These are phyloP conservation scores for Tinamus major DNA, from an alignment of 2,797 vertebrate species.

Conservation along the genomic window DNA sequence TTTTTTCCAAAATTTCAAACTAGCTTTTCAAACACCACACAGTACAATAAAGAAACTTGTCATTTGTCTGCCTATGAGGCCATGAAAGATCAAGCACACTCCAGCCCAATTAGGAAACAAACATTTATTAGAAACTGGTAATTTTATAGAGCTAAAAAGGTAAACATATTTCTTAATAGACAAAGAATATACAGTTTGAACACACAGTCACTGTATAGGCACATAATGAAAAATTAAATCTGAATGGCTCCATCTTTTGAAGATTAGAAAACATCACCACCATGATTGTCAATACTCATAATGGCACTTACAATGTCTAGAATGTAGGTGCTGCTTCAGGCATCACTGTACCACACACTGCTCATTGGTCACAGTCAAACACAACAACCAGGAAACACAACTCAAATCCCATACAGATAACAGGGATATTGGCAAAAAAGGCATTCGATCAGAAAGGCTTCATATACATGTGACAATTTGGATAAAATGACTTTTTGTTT, in stretches of 20 bases:
- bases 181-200: constrained; percentile 28
- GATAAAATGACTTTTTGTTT: background rate
- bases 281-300: background rate
- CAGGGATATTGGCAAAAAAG: constrained; percentile 6
- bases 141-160: constrained; percentile 46
- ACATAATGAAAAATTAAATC: constrained; percentile 37
- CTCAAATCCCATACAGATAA: background rate
- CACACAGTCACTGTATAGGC: constrained; percentile 33
- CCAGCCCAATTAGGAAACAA: constrained; percentile 49
- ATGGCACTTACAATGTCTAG: constrained; percentile 42
- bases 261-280: background rate
- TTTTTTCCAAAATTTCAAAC: background rate
- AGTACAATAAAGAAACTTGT: background rate
- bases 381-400: background rate
- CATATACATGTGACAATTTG: background rate
- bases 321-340: background rate
- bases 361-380: constrained; percentile 34
- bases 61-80: background rate
- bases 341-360: background rate
- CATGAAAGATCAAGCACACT: background rate
- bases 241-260: background rate
- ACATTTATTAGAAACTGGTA: constrained; percentile 69
- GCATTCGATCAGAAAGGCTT: constrained; percentile 9
- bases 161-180: constrained; percentile 39
- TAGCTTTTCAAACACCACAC: background rate